These are phyloP conservation scores for human DNA, from an alignment of 2,113 vertebrate genomes.

Conservation along the genomic window GRCh38 chr9:134680001-134680500, in stretches of 20 bases:
- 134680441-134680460: accelerated
- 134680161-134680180: accelerated
- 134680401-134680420: not conserved
- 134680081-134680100: accelerated
- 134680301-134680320: not conserved
- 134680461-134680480: not conserved
- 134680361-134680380: not conserved
- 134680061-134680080: not conserved
- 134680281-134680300: not conserved
- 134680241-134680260: not conserved
- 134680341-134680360: not conserved
- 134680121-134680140: not conserved
- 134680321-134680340: not conserved
- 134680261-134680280: accelerated
- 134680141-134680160: not conserved
- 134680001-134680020: accelerated
- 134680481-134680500: too few relatives aligned
- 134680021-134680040: not conserved
- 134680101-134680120: accelerated
- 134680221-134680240: not conserved
- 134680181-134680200: accelerated
- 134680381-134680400: accelerated
- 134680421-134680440: not conserved
- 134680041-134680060: not conserved
- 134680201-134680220: accelerated